phyloP scores from a whole-genome alignment of 2,888 invertebrate genomes.

The Drosophila aldrichi region DNA sequence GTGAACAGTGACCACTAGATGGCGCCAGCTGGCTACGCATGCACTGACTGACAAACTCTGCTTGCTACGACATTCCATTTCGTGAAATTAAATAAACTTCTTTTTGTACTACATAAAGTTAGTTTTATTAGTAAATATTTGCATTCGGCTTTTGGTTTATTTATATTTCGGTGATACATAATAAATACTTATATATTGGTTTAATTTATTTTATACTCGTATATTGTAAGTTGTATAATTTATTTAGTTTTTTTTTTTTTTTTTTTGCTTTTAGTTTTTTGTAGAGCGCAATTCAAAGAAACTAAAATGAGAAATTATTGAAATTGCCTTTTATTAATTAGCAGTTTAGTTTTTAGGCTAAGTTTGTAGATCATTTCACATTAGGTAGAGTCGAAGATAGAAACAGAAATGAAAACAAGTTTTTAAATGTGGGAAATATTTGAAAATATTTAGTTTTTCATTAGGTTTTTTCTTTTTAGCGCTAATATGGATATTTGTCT shows the following conservation, averaged over 20 bases:
- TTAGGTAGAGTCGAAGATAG: conserved; percentile 15
- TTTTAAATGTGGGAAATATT: conserved; percentile 40
- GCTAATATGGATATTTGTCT: conserved; percentile 41
- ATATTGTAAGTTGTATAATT: conserved; percentile 58
- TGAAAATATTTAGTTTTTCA: conserved; percentile 44
- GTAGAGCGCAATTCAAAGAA: conserved; percentile 36
- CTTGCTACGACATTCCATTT: background rate
- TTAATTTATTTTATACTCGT: conserved; percentile 63
- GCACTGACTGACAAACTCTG: background rate
- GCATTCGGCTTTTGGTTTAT: conserved; percentile 48
- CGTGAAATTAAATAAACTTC: background rate
- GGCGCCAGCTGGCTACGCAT: background rate
- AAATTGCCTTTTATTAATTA: background rate
- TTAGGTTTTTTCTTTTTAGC: conserved; percentile 33
- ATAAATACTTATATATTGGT: conserved; percentile 57
- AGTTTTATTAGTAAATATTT: conserved; percentile 82
- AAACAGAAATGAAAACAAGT: conserved; percentile 24
- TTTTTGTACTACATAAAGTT: conserved; percentile 82
- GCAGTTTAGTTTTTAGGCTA: conserved; percentile 13
- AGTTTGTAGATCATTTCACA: conserved; percentile 4
- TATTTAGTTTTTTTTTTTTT: conserved; percentile 33
- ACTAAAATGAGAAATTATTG: conserved; percentile 40
- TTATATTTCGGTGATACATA: conserved; percentile 49
- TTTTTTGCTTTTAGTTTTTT: conserved; percentile 32
- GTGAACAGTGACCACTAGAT: conserved; percentile 5